phyloP scores from a whole-genome alignment of 2,888 invertebrate genomes.

The Merodon equestris region DNA sequence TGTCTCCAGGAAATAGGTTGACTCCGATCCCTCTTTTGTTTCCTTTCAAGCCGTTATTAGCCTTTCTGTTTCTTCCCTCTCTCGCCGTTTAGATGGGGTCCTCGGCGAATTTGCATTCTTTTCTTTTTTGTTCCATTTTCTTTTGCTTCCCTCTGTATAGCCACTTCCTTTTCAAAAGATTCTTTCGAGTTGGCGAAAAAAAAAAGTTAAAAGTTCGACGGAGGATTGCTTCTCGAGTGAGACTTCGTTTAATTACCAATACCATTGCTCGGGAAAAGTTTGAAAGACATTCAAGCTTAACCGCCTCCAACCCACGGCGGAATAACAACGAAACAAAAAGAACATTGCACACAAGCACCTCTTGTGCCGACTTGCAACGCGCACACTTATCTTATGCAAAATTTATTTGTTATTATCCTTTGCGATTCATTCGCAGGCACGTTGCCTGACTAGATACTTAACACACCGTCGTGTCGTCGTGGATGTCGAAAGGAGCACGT shows the following conservation, averaged over 20 bases:
- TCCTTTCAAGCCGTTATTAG: slow-evolving; percentile 47
- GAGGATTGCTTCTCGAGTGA: slow-evolving; percentile 6
- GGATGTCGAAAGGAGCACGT: slow-evolving; percentile 55
- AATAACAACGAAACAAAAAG: slow-evolving; percentile 31
- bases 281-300: slow-evolving; percentile 23
- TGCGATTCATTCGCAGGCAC: slow-evolving; percentile 58
- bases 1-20: slow-evolving; percentile 56
- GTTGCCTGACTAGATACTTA: slow-evolving; percentile 55
- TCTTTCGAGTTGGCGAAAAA: slow-evolving; percentile 5
- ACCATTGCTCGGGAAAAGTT: slow-evolving; percentile 28
- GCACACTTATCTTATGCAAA: slow-evolving; percentile 62
- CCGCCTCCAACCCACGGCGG: not conserved
- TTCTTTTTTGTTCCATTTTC: slow-evolving; percentile 1
- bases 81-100: slow-evolving; percentile 5
- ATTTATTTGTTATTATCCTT: slow-evolving; percentile 66
- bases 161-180: slow-evolving; percentile 15
- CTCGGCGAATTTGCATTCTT: slow-evolving; percentile 2
- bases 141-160: slow-evolving; percentile 30
- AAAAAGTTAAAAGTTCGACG: not conserved
- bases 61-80: slow-evolving; percentile 29
- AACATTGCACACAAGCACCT: slow-evolving; percentile 55
- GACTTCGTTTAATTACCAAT: slow-evolving; percentile 58
- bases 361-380: slow-evolving; percentile 36
- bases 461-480: slow-evolving; percentile 7
- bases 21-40: slow-evolving; percentile 58